Evolutionary conservation across 2,888 invertebrate genomes (phyloP).

Genomic region (Xestia rhomboidea): DNA sequence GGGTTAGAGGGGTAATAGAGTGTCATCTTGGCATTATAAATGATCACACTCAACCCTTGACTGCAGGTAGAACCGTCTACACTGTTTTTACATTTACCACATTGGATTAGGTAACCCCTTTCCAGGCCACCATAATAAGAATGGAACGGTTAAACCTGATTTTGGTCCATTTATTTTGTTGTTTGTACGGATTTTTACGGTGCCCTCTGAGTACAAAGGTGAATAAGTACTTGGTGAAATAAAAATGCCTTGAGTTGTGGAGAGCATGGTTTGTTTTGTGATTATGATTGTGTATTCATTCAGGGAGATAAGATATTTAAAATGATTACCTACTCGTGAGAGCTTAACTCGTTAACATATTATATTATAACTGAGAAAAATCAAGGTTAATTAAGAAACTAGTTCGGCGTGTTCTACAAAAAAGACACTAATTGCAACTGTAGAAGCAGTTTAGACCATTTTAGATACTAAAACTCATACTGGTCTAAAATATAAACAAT

Average conservation of each 20-base stretch:
- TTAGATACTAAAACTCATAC: not conserved
- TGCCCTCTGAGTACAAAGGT: not conserved
- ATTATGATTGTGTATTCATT: not conserved
- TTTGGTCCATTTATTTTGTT: slow-evolving; percentile 61
- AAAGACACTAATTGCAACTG: not conserved
- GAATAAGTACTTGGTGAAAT: not conserved
- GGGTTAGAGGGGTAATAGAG: slow-evolving; percentile 84
- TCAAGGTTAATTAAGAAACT: not conserved
- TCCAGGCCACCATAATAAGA: slow-evolving; percentile 66
- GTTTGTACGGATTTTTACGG: slow-evolving; percentile 40
- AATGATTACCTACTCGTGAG: not conserved
- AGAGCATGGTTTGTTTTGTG: not conserved
- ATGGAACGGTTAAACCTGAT: slow-evolving; percentile 63
- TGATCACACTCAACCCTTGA: slow-evolving; percentile 81
- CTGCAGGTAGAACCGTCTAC: slow-evolving; percentile 72
- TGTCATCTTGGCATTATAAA: slow-evolving; percentile 89
- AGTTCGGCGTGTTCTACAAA: not conserved
- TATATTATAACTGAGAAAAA: not conserved
- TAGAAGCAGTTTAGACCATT: not conserved
- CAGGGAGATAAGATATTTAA: not conserved
- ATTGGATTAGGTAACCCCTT: slow-evolving; percentile 78
- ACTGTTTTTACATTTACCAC: slow-evolving; percentile 85
- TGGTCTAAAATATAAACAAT: not conserved
- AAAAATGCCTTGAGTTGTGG: not conserved
- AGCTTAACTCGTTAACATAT: not conserved